A percentile compares a stretch with the other conserved stretches of the same genome.
Evolutionary conservation across 1,140 invertebrate genomes (phyloP).

Genomic region (Bombus sibiricus): DNA sequence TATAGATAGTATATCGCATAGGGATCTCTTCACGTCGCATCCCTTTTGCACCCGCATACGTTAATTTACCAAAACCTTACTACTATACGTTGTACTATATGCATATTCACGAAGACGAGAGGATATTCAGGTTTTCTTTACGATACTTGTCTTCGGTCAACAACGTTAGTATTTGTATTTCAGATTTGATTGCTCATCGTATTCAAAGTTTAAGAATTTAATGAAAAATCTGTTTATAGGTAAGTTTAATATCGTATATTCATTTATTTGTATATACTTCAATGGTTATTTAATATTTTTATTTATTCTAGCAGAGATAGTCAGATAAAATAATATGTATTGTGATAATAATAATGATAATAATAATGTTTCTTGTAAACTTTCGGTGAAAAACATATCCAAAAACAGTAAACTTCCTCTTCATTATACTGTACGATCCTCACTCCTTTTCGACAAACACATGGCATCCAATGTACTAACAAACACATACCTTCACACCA

Average conservation of each 20-base stretch:
- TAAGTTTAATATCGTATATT: not conserved
- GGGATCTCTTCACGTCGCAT: not conserved
- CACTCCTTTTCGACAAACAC: not conserved
- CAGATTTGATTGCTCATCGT: not conserved
- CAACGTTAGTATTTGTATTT: not conserved
- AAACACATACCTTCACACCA: not conserved
- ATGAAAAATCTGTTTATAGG: not conserved
- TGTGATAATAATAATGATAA: no score
- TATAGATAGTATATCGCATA: no score
- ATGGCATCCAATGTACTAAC: not conserved
- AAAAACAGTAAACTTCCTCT: not conserved
- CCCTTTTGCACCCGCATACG: not conserved
- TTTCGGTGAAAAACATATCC: not conserved
- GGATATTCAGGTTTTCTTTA: not conserved
- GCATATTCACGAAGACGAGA: not conserved
- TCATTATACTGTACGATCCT: not conserved
- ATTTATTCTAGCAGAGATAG: not conserved
- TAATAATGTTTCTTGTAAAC: not conserved
- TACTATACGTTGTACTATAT: not conserved
- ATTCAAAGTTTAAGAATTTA: not conserved
- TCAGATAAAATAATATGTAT: not conserved
- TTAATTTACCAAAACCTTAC: conserved; percentile 6
- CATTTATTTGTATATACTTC: no score
- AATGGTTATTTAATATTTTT: not conserved
- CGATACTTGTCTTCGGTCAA: not conserved